These are phyloP conservation scores for Peromyscus polionotus DNA, from an alignment of 2,113 vertebrate genomes.

Conservation along the genomic window DNA sequence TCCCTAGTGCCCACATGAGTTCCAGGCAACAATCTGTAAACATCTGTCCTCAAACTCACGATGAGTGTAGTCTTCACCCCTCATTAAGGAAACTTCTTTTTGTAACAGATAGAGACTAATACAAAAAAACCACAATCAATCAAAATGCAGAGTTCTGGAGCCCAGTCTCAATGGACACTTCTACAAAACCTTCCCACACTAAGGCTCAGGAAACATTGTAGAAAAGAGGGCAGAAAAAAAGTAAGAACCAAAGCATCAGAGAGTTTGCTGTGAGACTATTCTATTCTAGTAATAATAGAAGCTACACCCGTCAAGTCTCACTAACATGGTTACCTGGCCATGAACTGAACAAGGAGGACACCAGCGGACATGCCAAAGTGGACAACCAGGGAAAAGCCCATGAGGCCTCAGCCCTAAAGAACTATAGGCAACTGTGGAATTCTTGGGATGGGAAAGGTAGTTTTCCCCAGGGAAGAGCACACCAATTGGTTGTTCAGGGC, in stretches of 20 bases:
- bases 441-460: not conserved
- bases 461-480: no score
- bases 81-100: not conserved
- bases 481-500: not conserved
- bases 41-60: not conserved
- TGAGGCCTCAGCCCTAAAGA: not conserved
- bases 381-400: not conserved
- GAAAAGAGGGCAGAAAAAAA: not conserved
- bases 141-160: not conserved
- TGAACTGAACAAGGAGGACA: not conserved
- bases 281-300: not conserved
- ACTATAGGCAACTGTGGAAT: not conserved
- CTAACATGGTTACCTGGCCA: not conserved
- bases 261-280: not conserved
- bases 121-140: not conserved
- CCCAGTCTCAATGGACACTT: not conserved
- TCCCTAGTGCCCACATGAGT: no score
- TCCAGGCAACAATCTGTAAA: not conserved
- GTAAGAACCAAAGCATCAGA: not conserved
- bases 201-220: not conserved
- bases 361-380: not conserved
- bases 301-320: not conserved
- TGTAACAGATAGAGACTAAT: not conserved
- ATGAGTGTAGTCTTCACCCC: not conserved
- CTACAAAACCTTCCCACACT: not conserved